A percentile compares a stretch with the other conserved stretches of the same genome.
Conservation (phyloP, 1,140 invertebrate species). For the Sminthurides bifidus region DNA sequence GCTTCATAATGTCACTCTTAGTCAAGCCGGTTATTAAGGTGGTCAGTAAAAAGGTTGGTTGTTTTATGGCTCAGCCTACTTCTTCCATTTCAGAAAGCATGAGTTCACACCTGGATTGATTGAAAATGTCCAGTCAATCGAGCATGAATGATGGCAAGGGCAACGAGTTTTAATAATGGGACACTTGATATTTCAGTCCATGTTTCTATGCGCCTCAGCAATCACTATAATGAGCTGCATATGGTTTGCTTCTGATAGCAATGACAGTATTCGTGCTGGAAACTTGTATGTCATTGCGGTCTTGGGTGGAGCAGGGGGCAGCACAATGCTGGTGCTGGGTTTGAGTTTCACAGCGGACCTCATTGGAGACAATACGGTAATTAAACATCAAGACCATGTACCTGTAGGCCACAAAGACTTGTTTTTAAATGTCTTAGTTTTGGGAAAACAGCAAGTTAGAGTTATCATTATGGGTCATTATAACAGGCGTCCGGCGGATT, state of each 20-base stretch:
- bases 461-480: too few species aligned
- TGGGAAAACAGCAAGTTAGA: too few species aligned
- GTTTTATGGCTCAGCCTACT: background rate
- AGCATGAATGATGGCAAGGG: background rate
- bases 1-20: background rate
- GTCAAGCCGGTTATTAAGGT: background rate
- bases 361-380: background rate
- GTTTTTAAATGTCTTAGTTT: background rate
- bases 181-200: too few species aligned
- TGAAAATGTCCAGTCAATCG: background rate
- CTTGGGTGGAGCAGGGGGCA: background rate
- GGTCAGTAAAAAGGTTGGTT: background rate
- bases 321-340: background rate
- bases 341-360: background rate
- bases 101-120: background rate
- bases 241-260: background rate
- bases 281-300: background rate
- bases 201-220: background rate
- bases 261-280: background rate
- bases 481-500: background rate
- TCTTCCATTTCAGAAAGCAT: too few species aligned
- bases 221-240: background rate
- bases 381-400: too few species aligned
- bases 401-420: too few species aligned
- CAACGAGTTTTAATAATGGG: background rate